Evolutionary conservation across 2,113 vertebrate species (phyloP).

Genomic region (Microcebus lehilahytsara): DNA sequence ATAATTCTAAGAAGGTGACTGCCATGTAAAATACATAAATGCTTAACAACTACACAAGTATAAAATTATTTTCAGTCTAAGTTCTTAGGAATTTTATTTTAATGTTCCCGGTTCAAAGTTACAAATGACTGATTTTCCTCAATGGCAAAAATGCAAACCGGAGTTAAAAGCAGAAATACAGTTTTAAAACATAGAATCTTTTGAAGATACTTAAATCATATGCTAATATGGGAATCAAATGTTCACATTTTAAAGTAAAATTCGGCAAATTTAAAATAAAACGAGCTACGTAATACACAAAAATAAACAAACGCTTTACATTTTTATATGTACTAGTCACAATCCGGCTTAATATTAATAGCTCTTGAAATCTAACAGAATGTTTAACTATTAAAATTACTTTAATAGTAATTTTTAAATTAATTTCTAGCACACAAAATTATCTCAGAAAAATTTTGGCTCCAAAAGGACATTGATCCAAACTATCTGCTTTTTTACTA

Average conservation of each 20-base stretch:
- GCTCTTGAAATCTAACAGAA: neutral
- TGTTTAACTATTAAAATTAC: neutral
- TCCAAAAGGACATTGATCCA: neutral
- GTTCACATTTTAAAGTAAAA: constrained; percentile 14
- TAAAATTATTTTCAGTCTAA: neutral
- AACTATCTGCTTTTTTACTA: neutral
- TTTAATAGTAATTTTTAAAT: neutral
- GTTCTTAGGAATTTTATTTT: neutral
- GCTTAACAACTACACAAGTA: neutral
- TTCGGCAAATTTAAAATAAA: neutral
- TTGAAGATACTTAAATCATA: neutral
- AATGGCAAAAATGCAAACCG: neutral
- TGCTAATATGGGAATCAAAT: neutral
- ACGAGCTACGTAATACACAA: neutral
- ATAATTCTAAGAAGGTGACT: neutral
- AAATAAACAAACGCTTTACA: neutral
- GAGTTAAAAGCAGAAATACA: neutral
- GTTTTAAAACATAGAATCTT: neutral
- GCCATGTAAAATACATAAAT: neutral
- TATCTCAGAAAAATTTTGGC: neutral
- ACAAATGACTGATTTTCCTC: neutral
- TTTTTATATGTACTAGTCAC: neutral
- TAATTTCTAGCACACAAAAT: neutral
- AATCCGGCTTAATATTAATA: neutral
- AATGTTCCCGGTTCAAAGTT: neutral